Base-by-base conservation (phyloP, 2,888 invertebrate genomes). In the Temnothorax ravouxi region DNA sequence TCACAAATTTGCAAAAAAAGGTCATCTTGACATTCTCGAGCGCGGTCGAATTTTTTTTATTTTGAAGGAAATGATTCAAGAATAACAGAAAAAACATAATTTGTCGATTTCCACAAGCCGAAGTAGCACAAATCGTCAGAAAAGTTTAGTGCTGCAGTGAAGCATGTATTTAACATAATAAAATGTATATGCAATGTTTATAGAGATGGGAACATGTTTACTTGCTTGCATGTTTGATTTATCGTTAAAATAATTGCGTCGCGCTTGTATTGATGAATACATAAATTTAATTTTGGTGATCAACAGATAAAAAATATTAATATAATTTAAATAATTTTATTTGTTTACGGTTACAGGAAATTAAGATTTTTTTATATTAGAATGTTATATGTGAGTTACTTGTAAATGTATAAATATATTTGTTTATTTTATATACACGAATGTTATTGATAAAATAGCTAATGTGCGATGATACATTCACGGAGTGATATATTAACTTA, bases 371-470 rank as follows among this genome's bases (percentile, higher is more conserved):
- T 38, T 52, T 52, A 52, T 21, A 52, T 71, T 54, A 15, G 4
- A 71, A 54, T 9, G 11, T 71, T 38, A 54, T n/a, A n/a, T 21
- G 54, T 52, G 9, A 47, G 50, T 66, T 47, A 64, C 13, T 25
- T 47, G 18, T 29, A 21, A 44, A 52, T 52, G 1, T 38, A 41
- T 15, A 15, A 38, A 50, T 69, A 69, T 52, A 34, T 67, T 50
- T 47, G 2, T 69, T 69, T 69, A 15, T n/a, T n/a, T 69, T n/a
- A 50, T 11, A n/a, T 29, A 25, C 3, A 67, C 18, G 18, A 29
- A 29, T 67, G 29, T 67, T 67, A 29, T 67, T 67, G 11, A n/a
- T 50, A 69, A 66, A 64, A n/a, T 67, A n/a, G 13, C 29, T 69
- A 11, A 50, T 8, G n/a, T 41, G n/a, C n/a, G 11, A 13, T 2